Percentiles rank a stretch among this genome's conserved stretches.
Evolutionary conservation across 1,140 invertebrate genomes (phyloP).

Genomic region (Asbolus verrucosus): DNA sequence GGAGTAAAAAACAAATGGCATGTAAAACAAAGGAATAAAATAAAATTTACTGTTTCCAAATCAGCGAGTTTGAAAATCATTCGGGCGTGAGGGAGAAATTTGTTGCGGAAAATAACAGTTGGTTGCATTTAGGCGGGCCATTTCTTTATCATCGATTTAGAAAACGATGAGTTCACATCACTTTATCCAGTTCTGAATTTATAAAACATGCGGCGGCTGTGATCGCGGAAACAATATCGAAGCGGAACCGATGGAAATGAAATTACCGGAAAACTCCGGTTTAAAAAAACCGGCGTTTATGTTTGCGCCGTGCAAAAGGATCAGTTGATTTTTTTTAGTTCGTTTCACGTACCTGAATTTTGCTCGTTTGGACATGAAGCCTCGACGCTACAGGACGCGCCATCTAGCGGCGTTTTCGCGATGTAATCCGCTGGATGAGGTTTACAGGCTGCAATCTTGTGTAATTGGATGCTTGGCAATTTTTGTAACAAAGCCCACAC

Average conservation of each 20-base stretch:
- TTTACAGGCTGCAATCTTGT: too few species aligned
- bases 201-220: background rate
- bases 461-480: too few species aligned
- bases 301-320: background rate
- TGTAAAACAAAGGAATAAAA: constrained; percentile 57
- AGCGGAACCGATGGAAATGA: constrained; percentile 20
- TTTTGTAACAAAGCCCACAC: too few species aligned
- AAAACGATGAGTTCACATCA: constrained; percentile 37
- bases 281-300: constrained; percentile 1
- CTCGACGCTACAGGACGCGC: too few species aligned
- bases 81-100: constrained; percentile 48
- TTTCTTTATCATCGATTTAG: constrained; percentile 45
- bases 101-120: constrained; percentile 54
- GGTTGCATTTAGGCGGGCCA: constrained; percentile 43
- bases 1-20: constrained; percentile 53
- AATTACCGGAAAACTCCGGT: constrained; percentile 16
- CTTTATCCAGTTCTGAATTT: constrained; percentile 22
- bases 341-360: too few species aligned
- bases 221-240: constrained; percentile 21
- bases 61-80: constrained; percentile 52
- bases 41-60: constrained; percentile 56
- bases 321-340: background rate
- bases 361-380: too few species aligned
- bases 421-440: too few species aligned
- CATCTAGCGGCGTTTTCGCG: too few species aligned